Evolutionary conservation across 2,888 invertebrate genomes (phyloP), one percentile per base, ranked within the genome.

Genomic region (Eustalomyia histrio): DNA sequence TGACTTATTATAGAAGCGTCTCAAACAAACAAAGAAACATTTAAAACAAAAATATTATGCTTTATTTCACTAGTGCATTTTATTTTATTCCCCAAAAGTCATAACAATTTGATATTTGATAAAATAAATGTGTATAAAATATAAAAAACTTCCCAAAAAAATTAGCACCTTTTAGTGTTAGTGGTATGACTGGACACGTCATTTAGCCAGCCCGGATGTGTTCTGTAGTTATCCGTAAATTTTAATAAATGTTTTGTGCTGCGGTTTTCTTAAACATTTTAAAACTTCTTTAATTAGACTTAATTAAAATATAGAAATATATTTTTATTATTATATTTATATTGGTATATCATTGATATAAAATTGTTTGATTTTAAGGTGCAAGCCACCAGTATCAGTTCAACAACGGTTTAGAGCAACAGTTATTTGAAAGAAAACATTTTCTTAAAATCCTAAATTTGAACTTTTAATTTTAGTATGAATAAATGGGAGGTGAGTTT

Each of bases 211-310:
- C 39, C 78, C 80, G 80, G 80, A 82, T 76, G 21, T 75, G 47
- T 55, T 78, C 63, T 82, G 84, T 84, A 83, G 84, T 84, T 83
- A 85, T 86, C 85, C 82, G 85, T 69, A 60, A 60, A 60, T 60
- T 61, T 72, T 65, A 50, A 86, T 86, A 86, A 86, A 85, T 83
- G 83, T 83, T 84, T 60, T 24, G n/a, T 47, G 43, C 60, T 71
- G 47, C n/a, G 8, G n/a, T 60, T 60, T 68, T 12, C 52, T 16
- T 21, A 12, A 53, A 50, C 39, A 55, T 17, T 33, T 7, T 33
- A 57, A 76, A 72, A 76, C 78, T 80, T 73, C 55, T 85, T 87
- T 84, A 88, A 87, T 87, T 88, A 87, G 86, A 85, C 87, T 87
- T 84, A 87, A 87, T 87, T 87, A 87, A 87, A 86, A 78, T 47